A percentile compares a stretch with the other conserved stretches of the same genome.
These are phyloP conservation scores for Oxystoma pomonae DNA, from an alignment of 2,888 invertebrate genomes.

Conservation along the genomic window DNA sequence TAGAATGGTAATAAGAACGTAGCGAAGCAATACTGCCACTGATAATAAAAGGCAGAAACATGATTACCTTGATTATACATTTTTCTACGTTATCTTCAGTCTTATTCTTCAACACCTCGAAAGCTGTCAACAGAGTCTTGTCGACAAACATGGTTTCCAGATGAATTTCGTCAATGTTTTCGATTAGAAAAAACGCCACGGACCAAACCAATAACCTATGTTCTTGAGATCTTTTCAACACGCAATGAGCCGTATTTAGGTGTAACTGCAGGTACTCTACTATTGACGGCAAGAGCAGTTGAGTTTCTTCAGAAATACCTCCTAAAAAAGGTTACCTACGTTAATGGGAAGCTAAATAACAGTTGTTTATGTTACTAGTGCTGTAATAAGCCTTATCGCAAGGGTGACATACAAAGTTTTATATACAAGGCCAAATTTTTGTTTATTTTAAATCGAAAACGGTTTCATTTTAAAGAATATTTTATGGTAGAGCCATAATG, in stretches of 20 bases:
- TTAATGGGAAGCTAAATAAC: too few species aligned
- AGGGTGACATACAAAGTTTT: too few species aligned
- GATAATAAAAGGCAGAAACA: too few species aligned
- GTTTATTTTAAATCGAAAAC: too few species aligned
- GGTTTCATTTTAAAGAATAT: too few species aligned
- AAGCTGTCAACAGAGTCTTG: constrained; percentile 56
- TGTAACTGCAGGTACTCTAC: constrained; percentile 54
- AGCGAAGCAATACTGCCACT: too few species aligned
- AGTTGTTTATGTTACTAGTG: too few species aligned
- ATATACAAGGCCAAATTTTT: too few species aligned
- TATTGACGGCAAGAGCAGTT: constrained; percentile 50
- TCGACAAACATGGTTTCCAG: constrained; percentile 56
- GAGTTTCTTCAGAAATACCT: constrained; percentile 50
- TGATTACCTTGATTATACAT: constrained; percentile 41
- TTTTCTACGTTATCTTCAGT: constrained; percentile 20
- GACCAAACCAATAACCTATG: constrained; percentile 71
- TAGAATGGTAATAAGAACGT: too few species aligned
- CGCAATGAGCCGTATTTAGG: constrained; percentile 41
- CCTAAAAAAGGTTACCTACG: too few species aligned
- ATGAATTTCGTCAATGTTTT: constrained; percentile 64
- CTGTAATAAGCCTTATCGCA: too few species aligned
- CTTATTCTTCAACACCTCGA: constrained; percentile 45
- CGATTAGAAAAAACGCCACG: constrained; percentile 69
- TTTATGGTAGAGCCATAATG: too few species aligned
- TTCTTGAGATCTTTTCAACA: constrained; percentile 50